Percentiles rank a stretch among this genome's conserved stretches.
Evolutionary conservation across 2,888 invertebrate genomes (phyloP).

Genomic region (Galerucella calmariensis): DNA sequence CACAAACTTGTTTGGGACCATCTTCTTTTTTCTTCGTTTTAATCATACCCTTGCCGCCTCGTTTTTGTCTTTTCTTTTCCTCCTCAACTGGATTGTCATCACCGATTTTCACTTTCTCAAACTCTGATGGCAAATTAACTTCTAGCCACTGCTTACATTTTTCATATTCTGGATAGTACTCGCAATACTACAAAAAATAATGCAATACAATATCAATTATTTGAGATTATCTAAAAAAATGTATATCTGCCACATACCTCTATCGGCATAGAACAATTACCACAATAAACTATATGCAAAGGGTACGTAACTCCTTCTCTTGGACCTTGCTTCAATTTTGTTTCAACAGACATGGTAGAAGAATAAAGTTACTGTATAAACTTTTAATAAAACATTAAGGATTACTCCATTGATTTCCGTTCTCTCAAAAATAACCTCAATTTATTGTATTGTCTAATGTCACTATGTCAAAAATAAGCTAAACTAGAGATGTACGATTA

Average conservation of each 20-base stretch:
- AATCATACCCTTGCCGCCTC: constrained; percentile 96
- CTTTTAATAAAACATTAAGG: constrained; percentile 4
- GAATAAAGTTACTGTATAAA: constrained; percentile 5
- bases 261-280: constrained; percentile 94
- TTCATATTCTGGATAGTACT: constrained; percentile 97
- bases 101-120: constrained; percentile 86
- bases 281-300: constrained; percentile 87
- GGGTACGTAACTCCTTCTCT: constrained; percentile 80
- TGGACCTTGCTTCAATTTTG: constrained; percentile 72
- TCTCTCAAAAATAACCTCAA: constrained; percentile 18
- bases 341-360: constrained; percentile 65
- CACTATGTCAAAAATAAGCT: background rate
- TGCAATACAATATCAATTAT: background rate
- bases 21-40: constrained; percentile 96
- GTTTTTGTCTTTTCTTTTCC: constrained; percentile 95
- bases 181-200: constrained; percentile 82
- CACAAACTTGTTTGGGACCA: constrained; percentile 84
- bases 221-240: background rate
- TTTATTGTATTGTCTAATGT: constrained; percentile 1
- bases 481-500: background rate
- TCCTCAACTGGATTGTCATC: constrained; percentile 80
- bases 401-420: constrained; percentile 4
- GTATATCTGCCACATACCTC: constrained; percentile 69
- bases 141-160: constrained; percentile 98
- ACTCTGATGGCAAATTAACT: constrained; percentile 91